A percentile compares a stretch with the other conserved stretches of the same genome.
Conservation (phyloP, 2,888 invertebrate genomes). For the Conistra vaccinii region DNA sequence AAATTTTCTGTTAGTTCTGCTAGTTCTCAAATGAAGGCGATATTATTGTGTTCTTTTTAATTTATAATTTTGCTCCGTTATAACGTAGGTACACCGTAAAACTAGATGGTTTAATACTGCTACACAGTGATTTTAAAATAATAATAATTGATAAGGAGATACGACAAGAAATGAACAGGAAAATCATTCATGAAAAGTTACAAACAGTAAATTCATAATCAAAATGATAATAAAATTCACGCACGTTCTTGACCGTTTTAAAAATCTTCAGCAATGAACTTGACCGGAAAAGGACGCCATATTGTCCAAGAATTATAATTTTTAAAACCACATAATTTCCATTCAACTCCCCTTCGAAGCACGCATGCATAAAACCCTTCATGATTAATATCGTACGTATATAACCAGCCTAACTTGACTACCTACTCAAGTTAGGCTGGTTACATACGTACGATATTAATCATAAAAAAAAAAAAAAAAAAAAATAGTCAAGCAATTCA, state of each 20-base stretch:
- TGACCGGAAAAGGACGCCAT: conserved; percentile 50
- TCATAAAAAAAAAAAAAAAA: too few relatives aligned
- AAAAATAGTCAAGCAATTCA: too few relatives aligned
- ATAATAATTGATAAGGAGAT: background rate
- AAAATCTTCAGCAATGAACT: conserved; percentile 36
- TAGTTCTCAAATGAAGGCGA: background rate
- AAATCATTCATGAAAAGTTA: conserved; percentile 2
- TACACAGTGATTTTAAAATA: background rate
- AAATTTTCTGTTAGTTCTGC: background rate
- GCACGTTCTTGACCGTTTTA: conserved; percentile 29
- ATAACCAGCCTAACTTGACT: conserved; percentile 5
- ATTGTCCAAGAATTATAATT: conserved; percentile 56
- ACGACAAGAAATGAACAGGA: background rate
- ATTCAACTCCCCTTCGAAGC: conserved; percentile 42
- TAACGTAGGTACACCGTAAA: too few relatives aligned
- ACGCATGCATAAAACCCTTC: conserved; percentile 49
- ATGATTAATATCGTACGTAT: conserved; percentile 37
- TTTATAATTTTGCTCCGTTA: background rate
- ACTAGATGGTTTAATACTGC: rapidly evolving
- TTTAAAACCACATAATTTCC: conserved; percentile 51
- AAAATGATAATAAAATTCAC: conserved; percentile 10
- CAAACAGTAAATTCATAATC: background rate
- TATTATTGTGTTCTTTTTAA: background rate
- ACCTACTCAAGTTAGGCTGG: too few relatives aligned
- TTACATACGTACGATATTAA: too few relatives aligned